A percentile compares a stretch with the other conserved stretches of the same genome.
phyloP scores from a whole-genome alignment of 2,888 invertebrate genomes.

The Drymonia ruficornis region DNA sequence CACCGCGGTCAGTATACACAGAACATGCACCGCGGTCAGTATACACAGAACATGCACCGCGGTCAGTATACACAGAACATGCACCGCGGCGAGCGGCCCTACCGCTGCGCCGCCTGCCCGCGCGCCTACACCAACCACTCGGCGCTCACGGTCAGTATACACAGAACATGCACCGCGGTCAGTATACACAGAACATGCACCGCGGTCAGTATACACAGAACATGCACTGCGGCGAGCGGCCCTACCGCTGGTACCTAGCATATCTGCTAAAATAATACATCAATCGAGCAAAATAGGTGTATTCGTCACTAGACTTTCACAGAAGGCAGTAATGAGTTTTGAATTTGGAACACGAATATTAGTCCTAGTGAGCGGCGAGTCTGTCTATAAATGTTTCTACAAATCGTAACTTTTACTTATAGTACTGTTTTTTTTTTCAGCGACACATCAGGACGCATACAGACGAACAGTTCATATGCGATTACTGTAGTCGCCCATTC shows the following conservation, averaged over 20 bases:
- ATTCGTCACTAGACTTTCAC: too few relatives aligned
- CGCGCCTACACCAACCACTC: conserved; percentile 60
- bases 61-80: too few relatives aligned
- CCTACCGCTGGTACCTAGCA: conserved; percentile 67
- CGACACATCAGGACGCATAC: conserved; percentile 61
- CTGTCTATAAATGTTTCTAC: too few relatives aligned
- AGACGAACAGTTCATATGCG: conserved; percentile 55
- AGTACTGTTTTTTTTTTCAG: conserved; percentile 46
- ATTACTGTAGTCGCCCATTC: conserved; percentile 62
- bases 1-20: neutral
- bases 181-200: conserved; percentile 48
- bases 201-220: too few relatives aligned
- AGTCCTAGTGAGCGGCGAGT: too few relatives aligned
- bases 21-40: conserved; percentile 61
- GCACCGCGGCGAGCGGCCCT: conserved; percentile 66
- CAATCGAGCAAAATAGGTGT: too few relatives aligned
- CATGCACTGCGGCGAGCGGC: conserved; percentile 66
- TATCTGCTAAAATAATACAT: too few relatives aligned
- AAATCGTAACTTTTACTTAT: too few relatives aligned
- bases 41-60: too few relatives aligned
- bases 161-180: neutral
- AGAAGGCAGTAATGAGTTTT: too few relatives aligned
- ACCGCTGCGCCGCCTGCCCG: conserved; percentile 55
- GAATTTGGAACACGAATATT: too few relatives aligned
- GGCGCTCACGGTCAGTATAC: conserved; percentile 51